A percentile compares a stretch with the other conserved stretches of the same genome.
Conservation (phyloP, 2,797 vertebrate genomes). For the Falco columbarius region DNA sequence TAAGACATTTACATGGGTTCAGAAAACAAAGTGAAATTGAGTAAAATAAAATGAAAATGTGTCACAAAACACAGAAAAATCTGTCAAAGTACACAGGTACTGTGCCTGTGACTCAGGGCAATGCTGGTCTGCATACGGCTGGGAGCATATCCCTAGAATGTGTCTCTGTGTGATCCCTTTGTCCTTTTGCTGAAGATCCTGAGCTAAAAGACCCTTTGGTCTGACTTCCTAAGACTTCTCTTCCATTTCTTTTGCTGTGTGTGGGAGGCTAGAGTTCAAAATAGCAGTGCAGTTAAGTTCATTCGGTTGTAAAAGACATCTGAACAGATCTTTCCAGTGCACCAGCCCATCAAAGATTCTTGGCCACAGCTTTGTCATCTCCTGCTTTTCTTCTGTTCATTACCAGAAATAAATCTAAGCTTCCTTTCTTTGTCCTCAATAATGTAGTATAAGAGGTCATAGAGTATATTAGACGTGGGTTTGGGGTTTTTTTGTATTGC, state of each 20-base stretch:
- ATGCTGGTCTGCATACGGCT: not conserved
- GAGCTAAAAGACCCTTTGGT: not conserved
- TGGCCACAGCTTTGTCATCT: not conserved
- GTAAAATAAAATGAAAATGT: not conserved
- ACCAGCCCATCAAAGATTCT: not conserved
- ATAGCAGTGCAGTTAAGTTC: not conserved
- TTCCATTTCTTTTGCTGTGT: not conserved
- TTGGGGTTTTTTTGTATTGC: not conserved
- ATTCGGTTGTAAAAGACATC: not conserved
- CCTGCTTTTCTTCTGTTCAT: not conserved
- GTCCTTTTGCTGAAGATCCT: not conserved
- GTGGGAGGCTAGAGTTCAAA: not conserved
- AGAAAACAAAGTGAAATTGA: not conserved
- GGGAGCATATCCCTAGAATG: not conserved
- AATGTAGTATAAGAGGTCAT: not conserved
- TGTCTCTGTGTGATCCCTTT: not conserved
- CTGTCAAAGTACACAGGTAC: not conserved
- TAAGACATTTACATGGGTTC: not conserved
- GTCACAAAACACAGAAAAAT: not conserved
- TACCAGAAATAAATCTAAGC: not conserved
- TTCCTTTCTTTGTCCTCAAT: not conserved
- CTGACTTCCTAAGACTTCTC: not conserved
- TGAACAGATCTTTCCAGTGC: not conserved
- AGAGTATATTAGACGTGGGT: not conserved
- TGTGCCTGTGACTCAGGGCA: not conserved